phyloP scores from a whole-genome alignment of 1,140 invertebrate genomes.

The Piezodorus guildinii region DNA sequence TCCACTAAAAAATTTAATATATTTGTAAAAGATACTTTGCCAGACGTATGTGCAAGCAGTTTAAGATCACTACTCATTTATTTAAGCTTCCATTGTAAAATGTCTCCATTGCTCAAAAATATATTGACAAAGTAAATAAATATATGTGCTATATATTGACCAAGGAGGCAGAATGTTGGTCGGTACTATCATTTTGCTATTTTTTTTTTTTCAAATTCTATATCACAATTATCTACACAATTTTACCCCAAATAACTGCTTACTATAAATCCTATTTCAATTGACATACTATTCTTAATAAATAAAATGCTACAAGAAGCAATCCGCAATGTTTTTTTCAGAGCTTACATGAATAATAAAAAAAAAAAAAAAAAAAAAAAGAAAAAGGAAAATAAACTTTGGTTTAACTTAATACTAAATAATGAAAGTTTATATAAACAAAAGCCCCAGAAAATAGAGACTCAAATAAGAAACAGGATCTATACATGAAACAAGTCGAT shows the following conservation, averaged over 20 bases:
- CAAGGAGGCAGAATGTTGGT: too few species aligned
- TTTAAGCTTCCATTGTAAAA: too few species aligned
- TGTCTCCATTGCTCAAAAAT: too few species aligned
- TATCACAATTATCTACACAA: too few species aligned
- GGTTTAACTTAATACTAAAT: conserved; percentile 13
- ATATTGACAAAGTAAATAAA: too few species aligned
- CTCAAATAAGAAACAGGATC: neutral
- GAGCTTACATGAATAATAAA: neutral
- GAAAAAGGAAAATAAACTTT: neutral
- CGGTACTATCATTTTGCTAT: too few species aligned
- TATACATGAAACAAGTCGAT: conserved; percentile 6
- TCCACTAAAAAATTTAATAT: neutral
- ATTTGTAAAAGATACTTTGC: conserved; percentile 6
- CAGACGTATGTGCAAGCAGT: neutral
- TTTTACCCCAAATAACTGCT: too few species aligned
- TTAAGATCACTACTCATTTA: too few species aligned
- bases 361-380: too few species aligned
- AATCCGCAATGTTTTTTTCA: conserved; percentile 1
- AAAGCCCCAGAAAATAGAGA: conserved; percentile 16
- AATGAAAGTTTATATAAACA: neutral
- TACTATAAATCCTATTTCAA: too few species aligned
- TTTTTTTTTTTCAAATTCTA: too few species aligned
- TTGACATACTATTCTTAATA: neutral
- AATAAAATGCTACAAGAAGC: conserved; percentile 13
- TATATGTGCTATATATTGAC: too few species aligned